These are phyloP conservation scores for Clunio marinus DNA, from an alignment of 2,888 invertebrate species.

Conservation along the genomic window DNA sequence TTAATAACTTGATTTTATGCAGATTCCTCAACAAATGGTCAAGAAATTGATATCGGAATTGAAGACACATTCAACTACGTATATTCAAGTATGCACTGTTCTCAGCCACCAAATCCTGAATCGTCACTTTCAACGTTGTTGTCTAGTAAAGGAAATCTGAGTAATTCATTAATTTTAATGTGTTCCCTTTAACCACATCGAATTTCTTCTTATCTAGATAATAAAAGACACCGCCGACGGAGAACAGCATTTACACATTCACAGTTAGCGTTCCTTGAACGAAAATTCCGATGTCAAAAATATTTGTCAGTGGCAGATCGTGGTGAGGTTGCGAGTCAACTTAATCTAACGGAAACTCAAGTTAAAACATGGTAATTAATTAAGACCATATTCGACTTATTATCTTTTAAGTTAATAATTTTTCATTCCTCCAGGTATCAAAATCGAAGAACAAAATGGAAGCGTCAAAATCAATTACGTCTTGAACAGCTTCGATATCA, in stretches of 20 bases:
- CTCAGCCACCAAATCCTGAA: not conserved
- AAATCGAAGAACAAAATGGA: conserved; percentile 58
- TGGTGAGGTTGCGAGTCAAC: conserved; percentile 85
- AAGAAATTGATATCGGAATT: conserved; percentile 35
- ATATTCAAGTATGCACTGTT: conserved; percentile 14
- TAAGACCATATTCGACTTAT: not conserved
- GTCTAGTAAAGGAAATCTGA: conserved; percentile 15
- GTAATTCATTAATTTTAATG: too few relatives aligned
- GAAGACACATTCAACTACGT: conserved; percentile 31
- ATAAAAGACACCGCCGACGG: conserved; percentile 57
- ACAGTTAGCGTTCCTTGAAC: conserved; percentile 84
- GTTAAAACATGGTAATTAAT: conserved; percentile 81
- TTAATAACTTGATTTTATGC: too few relatives aligned
- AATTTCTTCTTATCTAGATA: not conserved
- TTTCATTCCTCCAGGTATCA: conserved; percentile 43
- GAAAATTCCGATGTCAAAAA: conserved; percentile 89
- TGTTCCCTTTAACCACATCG: too few relatives aligned
- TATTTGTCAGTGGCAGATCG: conserved; percentile 90
- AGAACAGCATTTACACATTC: conserved; percentile 92
- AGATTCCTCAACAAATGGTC: conserved; percentile 24
- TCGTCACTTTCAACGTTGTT: not conserved
- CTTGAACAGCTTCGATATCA: conserved; percentile 82
- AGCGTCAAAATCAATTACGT: conserved; percentile 80
- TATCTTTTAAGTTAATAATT: not conserved
- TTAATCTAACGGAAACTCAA: conserved; percentile 87